Base-by-base conservation (phyloP, 2,113 vertebrate genomes). In the Pipa parva region DNA sequence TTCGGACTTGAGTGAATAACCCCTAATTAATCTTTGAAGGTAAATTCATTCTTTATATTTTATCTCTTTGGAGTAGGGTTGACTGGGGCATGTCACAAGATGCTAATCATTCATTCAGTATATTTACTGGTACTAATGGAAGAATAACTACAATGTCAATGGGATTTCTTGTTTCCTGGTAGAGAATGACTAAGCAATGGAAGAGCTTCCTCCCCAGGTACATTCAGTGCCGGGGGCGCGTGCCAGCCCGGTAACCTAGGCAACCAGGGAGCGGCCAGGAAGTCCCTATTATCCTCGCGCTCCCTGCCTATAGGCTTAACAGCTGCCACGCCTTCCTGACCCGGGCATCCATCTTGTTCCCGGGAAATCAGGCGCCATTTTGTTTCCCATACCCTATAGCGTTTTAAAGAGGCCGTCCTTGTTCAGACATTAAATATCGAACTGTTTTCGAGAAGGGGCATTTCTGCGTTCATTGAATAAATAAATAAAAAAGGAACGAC, bases 341-440 rank as follows among this genome's bases (percentile, higher is more conserved):
- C 36, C 6, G 15, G 27, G 46, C 31, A 0, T 56, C 46, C 65
- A 45, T 52, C 22, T 52, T 50, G 24, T 57, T n/a, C 54, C 42
- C 21, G 24, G 57, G 48, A 50, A 25, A 29, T 18, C 5, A 6
- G 56, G 18, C 48, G 58, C 57, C 66, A 70, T 70, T 70, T 70
- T 70, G 58, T 61, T 17, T 25, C 27, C 28, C 20, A 11, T n/a
- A 20, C 24, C 20, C 24, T 27, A 29, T 24, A 22, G 31, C 15
- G 20, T 15, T 13, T 27, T 21, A 31, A 26, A 18, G 28, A 36
- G 12, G 1, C 7, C 48, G n/a, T 2, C 18, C 5, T 18, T 37
- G 10, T 18, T 25, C 28, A 24, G 22, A 10, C 21, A 48, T 2
- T 10, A 13, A 37, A 2, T 52, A 15, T 3, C 4, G 10, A 2